Evolutionary conservation across 2,888 invertebrate species (phyloP), one percentile per base, ranked within the genome.

Genomic region (Epiblema foenella): DNA sequence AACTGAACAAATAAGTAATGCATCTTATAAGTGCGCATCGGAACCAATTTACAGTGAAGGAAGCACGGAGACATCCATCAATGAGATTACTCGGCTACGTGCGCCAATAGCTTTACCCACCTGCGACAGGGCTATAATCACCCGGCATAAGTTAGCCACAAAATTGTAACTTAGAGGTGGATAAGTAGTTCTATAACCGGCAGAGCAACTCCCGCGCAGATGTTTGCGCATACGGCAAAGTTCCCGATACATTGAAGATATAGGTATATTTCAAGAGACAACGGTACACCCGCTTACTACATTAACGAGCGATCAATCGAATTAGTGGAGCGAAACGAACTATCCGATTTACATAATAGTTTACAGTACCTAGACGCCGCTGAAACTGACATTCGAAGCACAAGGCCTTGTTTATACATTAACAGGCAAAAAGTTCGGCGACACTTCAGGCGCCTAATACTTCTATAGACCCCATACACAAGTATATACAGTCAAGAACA

Each of bases 61-160:
- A 10, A 29, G 15, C 42, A 29, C 9, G 69, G 60, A 69, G 60
- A 68, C 72, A 76, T 84, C 79, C 78, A 83, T 83, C 83, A 79
- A 79, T 77, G 79, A 82, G 80, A 85, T 85, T 83, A 81, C 76
- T 81, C 65, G n/a, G n/a, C n/a, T n/a, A n/a, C n/a, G n/a, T n/a
- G 75, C 60, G 68, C 69, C 73, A 67, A 64, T 78, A 80, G 77
- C 78, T 65, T 74, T 57, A n/a, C 72, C 76, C 75, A 72, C 75
- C 77, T 72, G 73, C 74, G 51, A 54, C 24, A 24, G 24, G 66
- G 59, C 51, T 59, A 74, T 84, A 84, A 84, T 83, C 81, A 82
- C 78, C 73, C 72, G 66, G 73, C 78, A 81, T 82, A 83, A 83
- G 73, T 82, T 77, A 81, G 76, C 18, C 69, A 51, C 49, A 51